Evolutionary conservation across 2,113 vertebrate genomes (phyloP), one percentile per base, ranked within the genome.

Genomic region (Pogonocichla stellata): DNA sequence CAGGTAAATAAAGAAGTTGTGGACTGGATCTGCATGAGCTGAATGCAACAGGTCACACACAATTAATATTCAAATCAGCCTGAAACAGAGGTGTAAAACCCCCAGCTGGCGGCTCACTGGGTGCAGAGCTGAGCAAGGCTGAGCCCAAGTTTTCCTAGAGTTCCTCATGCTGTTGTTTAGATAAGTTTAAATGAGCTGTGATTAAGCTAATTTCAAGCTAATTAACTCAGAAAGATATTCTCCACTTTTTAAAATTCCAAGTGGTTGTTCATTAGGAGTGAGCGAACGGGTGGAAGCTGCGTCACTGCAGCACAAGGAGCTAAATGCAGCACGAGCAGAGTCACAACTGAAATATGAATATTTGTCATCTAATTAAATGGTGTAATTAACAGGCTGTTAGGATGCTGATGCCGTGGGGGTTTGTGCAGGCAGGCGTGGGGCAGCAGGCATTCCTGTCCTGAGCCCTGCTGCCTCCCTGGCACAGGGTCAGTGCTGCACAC

Each of bases 151-250:
- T 96, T 97, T 97, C 96, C 95, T 96, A 43, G 93, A 97, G 95
- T 98, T 98, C 97, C 97, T 98, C 86, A 54, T 96, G 97, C 98
- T 98, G 98, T 98, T 98, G 98, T 98, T 98, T 98, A 98, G 98
- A 98, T 98, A 97, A 98, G 98, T 98, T 98, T 98, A 98, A 99
- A 98, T 98, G 97, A 98, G 95, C 96, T 98, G 97, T 98, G 98
- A 99, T 98, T 99, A 98, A 98, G 97, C 97, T 98, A 97, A 98
- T 98, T 98, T 98, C 96, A 95, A 98, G 90, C 97, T 98, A 98
- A 99, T 99, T 98, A 98, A 98, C 98, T 97, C 96, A 92, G 96
- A 98, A 98, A 98, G 96, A 98, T 98, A 98, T 98, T 96, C 95
- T 97, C 98, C 97, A 98, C 98, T 98, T 97, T 95, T 96, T 95